Evolutionary conservation across 2,797 vertebrate species (phyloP), one percentile per base, ranked within the genome.

Genomic region (Huso huso): DNA sequence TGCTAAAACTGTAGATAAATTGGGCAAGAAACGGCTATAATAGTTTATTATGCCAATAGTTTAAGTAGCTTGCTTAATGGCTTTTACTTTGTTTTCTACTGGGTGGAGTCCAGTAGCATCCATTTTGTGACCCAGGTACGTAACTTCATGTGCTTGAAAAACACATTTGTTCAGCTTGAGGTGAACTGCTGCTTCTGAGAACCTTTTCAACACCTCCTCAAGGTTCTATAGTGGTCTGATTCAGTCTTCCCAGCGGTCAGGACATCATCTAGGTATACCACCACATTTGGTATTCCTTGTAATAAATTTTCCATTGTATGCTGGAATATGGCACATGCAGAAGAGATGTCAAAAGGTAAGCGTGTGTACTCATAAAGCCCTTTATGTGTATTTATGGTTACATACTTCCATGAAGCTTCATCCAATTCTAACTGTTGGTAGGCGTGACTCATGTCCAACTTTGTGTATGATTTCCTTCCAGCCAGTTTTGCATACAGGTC

Each of bases 11-110:
- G 23, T 37, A 37, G 23, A 37, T 37, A 37, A 37, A 37, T 37
- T 37, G 61, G 18, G 66, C 11, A 37, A 13, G 9, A 62, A 66
- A 10, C 8, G n/a, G 15, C 10, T 3, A n/a, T 18, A 66, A 7
- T 62, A 70, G 57, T 66, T 70, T 37, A 48, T 48, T 23, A 59
- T 66, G 5, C 51, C 15, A 5, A 67, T 12, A 9, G 6, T 66
- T 59, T 7, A 23, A 10, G 18, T 7, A 6, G 37, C 5, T 37
- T 37, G 23, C 23, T 37, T 37, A 2, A 37, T 37, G 23, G 23
- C 23, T 37, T 37, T 1, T 37, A 37, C 23, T 37, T 37, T 37
- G 23, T 37, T 4, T 37, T 37, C 52, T 7, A 50, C 1, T 15
- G 13, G 10, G n/a, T 68, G 48, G 15, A 68, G 10, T 49, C 49